phyloP scores from a whole-genome alignment of 1,140 invertebrate species.

The Ruditapes philippinarum region DNA sequence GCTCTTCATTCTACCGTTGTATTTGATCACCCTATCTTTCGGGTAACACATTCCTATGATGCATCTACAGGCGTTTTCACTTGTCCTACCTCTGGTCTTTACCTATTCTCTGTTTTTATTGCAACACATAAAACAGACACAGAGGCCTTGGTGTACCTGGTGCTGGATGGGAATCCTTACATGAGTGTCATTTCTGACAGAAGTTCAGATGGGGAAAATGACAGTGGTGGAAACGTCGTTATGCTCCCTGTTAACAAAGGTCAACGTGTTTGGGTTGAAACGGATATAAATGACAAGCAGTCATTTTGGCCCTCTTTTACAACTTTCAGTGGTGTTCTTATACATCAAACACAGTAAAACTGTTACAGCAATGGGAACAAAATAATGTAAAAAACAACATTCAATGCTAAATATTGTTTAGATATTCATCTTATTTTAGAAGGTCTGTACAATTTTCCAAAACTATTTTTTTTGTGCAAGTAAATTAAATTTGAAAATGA shows the following conservation, averaged over 20 bases:
- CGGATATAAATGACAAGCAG: neutral
- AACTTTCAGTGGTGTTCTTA: conserved; percentile 1
- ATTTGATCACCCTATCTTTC: neutral
- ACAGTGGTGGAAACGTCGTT: neutral
- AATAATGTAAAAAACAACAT: too few species aligned
- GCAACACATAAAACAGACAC: too few species aligned
- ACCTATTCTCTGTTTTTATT: too few species aligned
- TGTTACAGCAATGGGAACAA: too few species aligned
- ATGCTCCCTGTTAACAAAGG: neutral
- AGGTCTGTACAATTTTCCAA: too few species aligned
- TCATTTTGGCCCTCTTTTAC: neutral
- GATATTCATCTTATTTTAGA: too few species aligned
- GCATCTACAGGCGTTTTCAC: too few species aligned
- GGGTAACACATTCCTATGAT: neutral
- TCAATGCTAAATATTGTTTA: too few species aligned
- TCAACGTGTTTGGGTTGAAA: conserved; percentile 3
- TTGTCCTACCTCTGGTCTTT: too few species aligned
- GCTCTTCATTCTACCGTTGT: neutral
- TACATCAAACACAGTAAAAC: too few species aligned
- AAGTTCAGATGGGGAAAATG: neutral
- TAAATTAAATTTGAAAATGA: too few species aligned
- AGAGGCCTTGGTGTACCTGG: neutral
- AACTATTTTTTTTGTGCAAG: too few species aligned
- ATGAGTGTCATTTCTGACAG: neutral
- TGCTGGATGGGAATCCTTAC: neutral